Evolutionary conservation across 2,797 vertebrate species (phyloP), one percentile per base, ranked within the genome.

Genomic region (Rhadinocentrus ornatus): DNA sequence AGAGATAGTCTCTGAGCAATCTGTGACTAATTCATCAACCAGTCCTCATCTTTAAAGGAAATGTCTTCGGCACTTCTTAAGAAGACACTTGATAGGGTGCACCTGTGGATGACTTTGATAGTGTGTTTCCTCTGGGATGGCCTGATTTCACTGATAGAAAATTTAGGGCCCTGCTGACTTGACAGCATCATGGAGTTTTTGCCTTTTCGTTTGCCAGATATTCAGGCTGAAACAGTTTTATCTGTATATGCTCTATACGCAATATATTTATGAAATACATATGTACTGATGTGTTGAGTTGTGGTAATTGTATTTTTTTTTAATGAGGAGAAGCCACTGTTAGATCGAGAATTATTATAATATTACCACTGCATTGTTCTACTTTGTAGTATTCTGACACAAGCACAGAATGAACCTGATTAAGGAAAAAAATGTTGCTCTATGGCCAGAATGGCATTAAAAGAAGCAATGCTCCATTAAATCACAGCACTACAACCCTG

Each of bases 101-200:
- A 77, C 71, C 41, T 65, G 63, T 57, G 26, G 15, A 66, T 41
- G 22, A 66, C 69, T 62, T 55, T 52, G 32, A 68, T 68, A 48
- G 54, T 35, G 15, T 52, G 56, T 34, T 53, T 41, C 26, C 50
- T 71, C 2, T 34, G 37, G 15, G 37, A 60, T 5, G 44, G 48
- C 57, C 46, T 53, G 50, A 62, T 68, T 56, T 66, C 44, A 35
- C 13, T 26, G 26, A 57, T 26, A n/a, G 50, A 50, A 24, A 39
- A 66, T 9, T 62, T 77, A 27, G 54, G 31, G 20, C 61, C 62
- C 41, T 1, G 56, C 24, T 66, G 63, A 67, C 32, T 66, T 57
- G 35, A 65, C 57, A 61, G 62, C 35, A 56, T 56, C 52, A 27
- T 44, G 15, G 11, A 29, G 22, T 48, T 77, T 3, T 16, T 44